Percentiles rank a stretch among this genome's conserved stretches.
Evolutionary conservation across 2,113 vertebrate genomes (phyloP).

Genomic region (Pomatorhinus ruficollis): DNA sequence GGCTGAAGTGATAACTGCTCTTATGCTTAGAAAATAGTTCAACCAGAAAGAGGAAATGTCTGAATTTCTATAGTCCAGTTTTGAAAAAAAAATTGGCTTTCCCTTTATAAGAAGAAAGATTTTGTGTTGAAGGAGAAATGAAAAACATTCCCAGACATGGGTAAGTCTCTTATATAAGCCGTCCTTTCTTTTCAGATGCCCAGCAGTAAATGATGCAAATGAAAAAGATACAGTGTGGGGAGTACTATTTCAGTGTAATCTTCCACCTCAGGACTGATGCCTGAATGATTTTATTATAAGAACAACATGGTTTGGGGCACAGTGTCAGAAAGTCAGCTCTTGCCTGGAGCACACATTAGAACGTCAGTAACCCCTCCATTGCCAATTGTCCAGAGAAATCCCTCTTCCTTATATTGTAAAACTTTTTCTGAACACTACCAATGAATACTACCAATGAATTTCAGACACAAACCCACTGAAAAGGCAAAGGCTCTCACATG

Average conservation of each 20-base stretch:
- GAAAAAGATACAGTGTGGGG: constrained; percentile 35
- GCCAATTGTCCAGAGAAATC: neutral
- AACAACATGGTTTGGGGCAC: constrained; percentile 52
- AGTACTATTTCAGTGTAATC: constrained; percentile 44
- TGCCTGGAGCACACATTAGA: constrained; percentile 9
- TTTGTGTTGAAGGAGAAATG: constrained; percentile 27
- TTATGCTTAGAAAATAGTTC: neutral
- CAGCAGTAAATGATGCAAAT: constrained; percentile 56
- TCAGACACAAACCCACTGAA: neutral
- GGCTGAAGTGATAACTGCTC: neutral
- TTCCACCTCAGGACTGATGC: constrained; percentile 31
- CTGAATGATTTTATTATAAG: constrained; percentile 66
- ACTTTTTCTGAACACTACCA: neutral
- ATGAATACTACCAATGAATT: neutral
- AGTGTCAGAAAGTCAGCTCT: constrained; percentile 47
- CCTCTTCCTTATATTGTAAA: neutral
- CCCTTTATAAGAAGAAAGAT: constrained; percentile 18
- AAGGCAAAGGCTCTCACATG: neutral
- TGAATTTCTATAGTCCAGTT: constrained; percentile 12
- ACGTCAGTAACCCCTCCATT: neutral
- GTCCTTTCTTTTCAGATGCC: constrained; percentile 51
- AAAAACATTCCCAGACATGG: constrained; percentile 32
- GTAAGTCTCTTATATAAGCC: constrained; percentile 39
- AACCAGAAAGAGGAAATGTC: constrained; percentile 40
- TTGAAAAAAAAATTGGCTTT: constrained; percentile 33